A percentile compares a stretch with the other conserved stretches of the same genome.
phyloP scores from a whole-genome alignment of 2,888 invertebrate species.

The Epistrophe grossulariae region DNA sequence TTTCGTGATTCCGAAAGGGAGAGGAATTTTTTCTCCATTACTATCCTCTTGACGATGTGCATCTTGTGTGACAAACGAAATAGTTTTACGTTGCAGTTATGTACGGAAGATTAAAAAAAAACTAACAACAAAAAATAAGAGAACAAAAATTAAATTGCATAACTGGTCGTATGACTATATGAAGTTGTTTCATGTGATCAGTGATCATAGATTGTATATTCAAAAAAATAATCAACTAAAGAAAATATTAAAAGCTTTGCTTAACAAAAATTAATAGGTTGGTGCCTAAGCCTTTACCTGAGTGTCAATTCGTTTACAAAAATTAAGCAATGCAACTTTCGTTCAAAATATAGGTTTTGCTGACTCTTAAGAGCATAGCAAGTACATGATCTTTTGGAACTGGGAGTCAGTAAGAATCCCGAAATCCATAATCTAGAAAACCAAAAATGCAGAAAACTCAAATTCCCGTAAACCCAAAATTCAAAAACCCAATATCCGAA shows the following conservation, averaged over 20 bases:
- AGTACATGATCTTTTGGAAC: too few species aligned
- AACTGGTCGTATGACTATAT: slow-evolving; percentile 16
- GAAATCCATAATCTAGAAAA: too few species aligned
- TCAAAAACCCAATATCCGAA: too few species aligned
- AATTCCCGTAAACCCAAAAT: too few species aligned
- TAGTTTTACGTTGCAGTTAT: slow-evolving; percentile 38
- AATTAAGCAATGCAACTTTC: too few species aligned
- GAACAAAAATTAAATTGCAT: slow-evolving; percentile 19
- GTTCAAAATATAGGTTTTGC: too few species aligned
- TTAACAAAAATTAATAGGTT: neutral
- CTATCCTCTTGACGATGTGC: slow-evolving; percentile 24
- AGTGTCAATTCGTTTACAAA: neutral
- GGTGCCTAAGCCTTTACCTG: neutral
- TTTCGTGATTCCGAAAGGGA: slow-evolving; percentile 64
- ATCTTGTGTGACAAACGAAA: slow-evolving; percentile 35
- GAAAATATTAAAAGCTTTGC: neutral
- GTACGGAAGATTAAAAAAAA: slow-evolving; percentile 29
- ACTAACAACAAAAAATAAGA: neutral
- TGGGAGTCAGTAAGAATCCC: too few species aligned
- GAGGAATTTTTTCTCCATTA: slow-evolving; percentile 38
- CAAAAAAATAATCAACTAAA: neutral
- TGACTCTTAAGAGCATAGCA: too few species aligned
- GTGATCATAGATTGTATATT: slow-evolving; percentile 8
- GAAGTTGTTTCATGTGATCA: slow-evolving; percentile 18
- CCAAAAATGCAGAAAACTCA: too few species aligned